Evolutionary conservation across 2,888 invertebrate genomes (phyloP), one percentile per base, ranked within the genome.

Genomic region (Lasioglossum calceatum): DNA sequence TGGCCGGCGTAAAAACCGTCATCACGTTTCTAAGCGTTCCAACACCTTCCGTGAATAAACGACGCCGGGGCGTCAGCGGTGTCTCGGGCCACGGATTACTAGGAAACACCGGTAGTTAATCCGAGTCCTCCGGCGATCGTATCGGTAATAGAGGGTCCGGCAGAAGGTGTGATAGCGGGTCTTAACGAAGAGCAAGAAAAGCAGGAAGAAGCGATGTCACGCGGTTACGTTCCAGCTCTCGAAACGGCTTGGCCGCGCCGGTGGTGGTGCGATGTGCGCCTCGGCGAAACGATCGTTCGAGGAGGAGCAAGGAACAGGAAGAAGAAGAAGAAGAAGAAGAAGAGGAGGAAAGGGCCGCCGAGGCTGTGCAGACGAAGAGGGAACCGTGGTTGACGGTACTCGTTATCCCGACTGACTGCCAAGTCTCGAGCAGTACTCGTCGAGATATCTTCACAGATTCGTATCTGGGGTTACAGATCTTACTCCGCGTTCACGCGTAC

Each of bases 401-500:
- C 91, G 91, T 91, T 91, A 91, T 89, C 88, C 88, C 88, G 82
- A 89, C 89, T 84, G 91, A 91, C 90, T 91, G 91, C 91, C 87
- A 87, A 82, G 78, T 89, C 87, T 77, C 91, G 79, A 85, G 86
- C 84, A 85, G 81, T 86, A 82, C 87, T 84, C 90, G 84, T 77
- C 84, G 90, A 90, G 91, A 91, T 91, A 91, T 88, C 91, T 86
- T 90, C 88, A 82, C 88, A 90, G 89, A 88, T 91, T 89, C 87
- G 91, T 91, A 91, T 91, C 91, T 89, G 85, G 88, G 91, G 87
- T 90, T 92, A 91, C 92, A 85, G 90, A 91, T 91, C 91, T 91
- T 77, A 81, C 85, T 77, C 74, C 23, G 70, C 74, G 70, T 79
- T 76, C 76, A 73, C 67, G 32, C 72, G 10, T 61, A 42, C 61